Base-by-base conservation (phyloP, 30 jellyfish, hydroid and myxozoan genomes). In the Cassiopea andromeda region DNA sequence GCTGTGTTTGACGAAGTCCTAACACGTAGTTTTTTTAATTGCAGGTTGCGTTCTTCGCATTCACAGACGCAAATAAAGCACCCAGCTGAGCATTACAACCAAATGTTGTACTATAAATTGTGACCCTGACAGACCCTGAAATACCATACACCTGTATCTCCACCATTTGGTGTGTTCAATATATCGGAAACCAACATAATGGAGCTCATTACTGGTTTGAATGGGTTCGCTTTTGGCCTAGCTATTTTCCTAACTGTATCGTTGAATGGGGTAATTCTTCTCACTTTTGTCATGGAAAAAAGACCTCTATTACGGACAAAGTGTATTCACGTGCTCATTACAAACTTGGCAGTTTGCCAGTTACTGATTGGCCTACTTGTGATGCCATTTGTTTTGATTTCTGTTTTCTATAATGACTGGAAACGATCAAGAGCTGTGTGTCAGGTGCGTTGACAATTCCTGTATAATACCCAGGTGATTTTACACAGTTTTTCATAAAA, bases 331-430 rank as follows among this genome's bases (percentile, higher is more conserved):
- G 77, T 88, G 58, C 73, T 89, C 79, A 64, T 89, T 88, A 75
- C 92, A 19, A 89, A 89, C 61, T 78, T 89, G 38, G 97, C 97
- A 70, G 87, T 89, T 16, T 89, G 97, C 66, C 97, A 89, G 89
- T 60, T 78, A 50, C 60, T 89, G 82, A 82, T 89, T 73, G 97
- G 97, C 1, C 1, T 89, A 68, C 18, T 89, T 27, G 97, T 89
- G 64, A 81, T 89, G 88, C 97, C 97, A 9, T 89, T 89, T 66
- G 97, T 89, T 44, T 68, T 46, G 48, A 71, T 89, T 43, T 89
- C 97, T 2, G 69, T 81, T 13, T 46, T 89, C 17, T 59, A 71
- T 61, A 84, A 89, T 61, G 92, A 50, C 50, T 89, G 97, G 97
- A 89, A 81, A 61, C 49, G 48, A 15, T 46, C 83, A 18, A 81